Conservation (phyloP, 2,113 vertebrate genomes). For the Nematolebias whitei region DNA sequence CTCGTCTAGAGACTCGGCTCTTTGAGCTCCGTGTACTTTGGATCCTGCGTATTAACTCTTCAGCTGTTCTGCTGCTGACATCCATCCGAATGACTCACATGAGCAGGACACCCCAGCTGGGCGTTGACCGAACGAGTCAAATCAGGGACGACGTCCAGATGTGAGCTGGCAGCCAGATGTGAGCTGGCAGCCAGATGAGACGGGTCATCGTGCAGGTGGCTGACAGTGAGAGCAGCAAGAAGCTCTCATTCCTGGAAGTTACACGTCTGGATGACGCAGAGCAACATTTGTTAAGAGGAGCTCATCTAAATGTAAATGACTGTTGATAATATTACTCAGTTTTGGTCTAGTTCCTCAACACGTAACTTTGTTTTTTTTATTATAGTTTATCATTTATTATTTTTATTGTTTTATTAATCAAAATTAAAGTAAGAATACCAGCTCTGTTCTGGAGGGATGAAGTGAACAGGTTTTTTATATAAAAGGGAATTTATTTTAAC, state of each 20-base stretch:
- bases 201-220: slow-evolving; percentile 61
- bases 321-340: slow-evolving; percentile 39
- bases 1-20: slow-evolving; percentile 42
- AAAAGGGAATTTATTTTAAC: no score
- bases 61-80: slow-evolving; percentile 41
- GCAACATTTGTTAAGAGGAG: slow-evolving; percentile 28
- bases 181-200: slow-evolving; percentile 38
- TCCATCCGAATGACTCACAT: slow-evolving; percentile 69
- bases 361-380: no score
- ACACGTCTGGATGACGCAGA: slow-evolving; percentile 26
- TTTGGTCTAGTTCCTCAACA: not conserved
- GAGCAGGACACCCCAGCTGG: slow-evolving; percentile 52
- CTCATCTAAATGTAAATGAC: slow-evolving; percentile 33
- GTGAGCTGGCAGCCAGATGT: slow-evolving; percentile 52
- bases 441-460: no score
- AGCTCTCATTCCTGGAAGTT: slow-evolving; percentile 38
- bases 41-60: no score
- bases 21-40: slow-evolving; percentile 50
- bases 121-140: slow-evolving; percentile 67
- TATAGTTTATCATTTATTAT: no score
- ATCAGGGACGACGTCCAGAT: slow-evolving; percentile 46
- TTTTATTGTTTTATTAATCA: no score
- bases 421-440: no score
- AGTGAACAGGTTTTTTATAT: no score
- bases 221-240: slow-evolving; percentile 34